Evolutionary conservation across 64 coral and sea anemone genomes (phyloP), one percentile per base, ranked within the genome.

Genomic region (Actinia equina): DNA sequence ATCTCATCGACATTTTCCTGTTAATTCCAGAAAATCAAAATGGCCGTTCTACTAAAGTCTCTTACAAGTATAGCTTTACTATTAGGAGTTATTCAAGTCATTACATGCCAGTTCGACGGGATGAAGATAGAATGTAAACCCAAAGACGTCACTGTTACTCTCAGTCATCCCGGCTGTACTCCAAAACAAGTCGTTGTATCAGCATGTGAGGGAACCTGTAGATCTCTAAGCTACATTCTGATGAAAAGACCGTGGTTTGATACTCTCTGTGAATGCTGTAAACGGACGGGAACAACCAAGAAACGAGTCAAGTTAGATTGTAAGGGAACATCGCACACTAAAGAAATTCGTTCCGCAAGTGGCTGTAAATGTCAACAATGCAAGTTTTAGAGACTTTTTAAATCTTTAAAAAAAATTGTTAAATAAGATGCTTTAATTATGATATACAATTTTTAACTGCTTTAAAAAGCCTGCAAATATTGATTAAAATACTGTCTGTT

Each of bases 191-290:
- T 81, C 17, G 42, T 81, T 10, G 49, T 81, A 17, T 44, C 42
- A 16, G 49, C 22, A 2, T 81, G 78, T 51, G 78, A 81, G 18
- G 78, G 78, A 52, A 81, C 78, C 6, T 81, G 78, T 81, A 46
- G 78, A 52, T 81, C 78, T 49, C 43, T 81, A 52, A 81, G 43
- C 49, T 44, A 6, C 3, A 81, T 81, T 7, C 78, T 81, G 7
- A 81, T 81, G 78, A 81, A 81, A 49, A 11, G 4, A 52, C 78
- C 78, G 17, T 52, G 42, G 42, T 37, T 19, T n/a, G 16, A 81
- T 9, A 52, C 49, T 18, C 49, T 81, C 17, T 81, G 78, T 52
- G 78, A 81, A 81, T 81, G 78, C 22, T 81, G 78, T 49, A 81
- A 81, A 81, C 41, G 11, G 9, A 81, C 78, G 17, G 78, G 78